A percentile compares a stretch with the other conserved stretches of the same genome.
These are phyloP conservation scores for Elanoides forficatus DNA, from an alignment of 2,113 vertebrate genomes.

Conservation along the genomic window DNA sequence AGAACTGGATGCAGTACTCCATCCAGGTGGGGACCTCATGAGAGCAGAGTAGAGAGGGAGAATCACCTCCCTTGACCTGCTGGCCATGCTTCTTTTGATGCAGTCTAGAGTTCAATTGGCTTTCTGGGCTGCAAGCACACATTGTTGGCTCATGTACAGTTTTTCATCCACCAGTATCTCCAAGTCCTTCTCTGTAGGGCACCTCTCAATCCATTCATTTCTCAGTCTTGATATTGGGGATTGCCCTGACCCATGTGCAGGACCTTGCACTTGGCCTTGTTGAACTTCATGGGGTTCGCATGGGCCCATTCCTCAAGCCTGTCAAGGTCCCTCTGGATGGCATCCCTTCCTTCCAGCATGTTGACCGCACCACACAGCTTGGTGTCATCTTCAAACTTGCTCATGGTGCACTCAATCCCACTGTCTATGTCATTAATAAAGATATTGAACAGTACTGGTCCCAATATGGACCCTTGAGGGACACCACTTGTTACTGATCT, in stretches of 20 bases:
- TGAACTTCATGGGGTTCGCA: background rate
- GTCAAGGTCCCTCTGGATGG: background rate
- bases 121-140: background rate
- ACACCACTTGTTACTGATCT: background rate
- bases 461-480: background rate
- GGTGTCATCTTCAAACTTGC: background rate
- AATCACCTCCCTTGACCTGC: background rate
- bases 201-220: background rate
- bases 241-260: background rate
- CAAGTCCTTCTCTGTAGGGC: background rate
- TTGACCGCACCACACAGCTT: background rate
- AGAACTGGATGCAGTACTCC: background rate
- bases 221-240: too few species aligned
- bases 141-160: too few species aligned
- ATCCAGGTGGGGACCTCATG: background rate
- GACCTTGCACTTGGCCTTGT: background rate
- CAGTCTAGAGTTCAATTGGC: background rate
- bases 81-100: background rate
- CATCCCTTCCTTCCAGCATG: background rate
- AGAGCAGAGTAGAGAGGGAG: background rate
- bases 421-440: background rate
- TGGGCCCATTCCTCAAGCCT: background rate
- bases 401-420: background rate
- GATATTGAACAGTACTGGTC: background rate
- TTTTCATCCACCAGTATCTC: background rate